Evolutionary conservation across 2,888 invertebrate genomes (phyloP).

Genomic region (Drosophila infuscata): DNA sequence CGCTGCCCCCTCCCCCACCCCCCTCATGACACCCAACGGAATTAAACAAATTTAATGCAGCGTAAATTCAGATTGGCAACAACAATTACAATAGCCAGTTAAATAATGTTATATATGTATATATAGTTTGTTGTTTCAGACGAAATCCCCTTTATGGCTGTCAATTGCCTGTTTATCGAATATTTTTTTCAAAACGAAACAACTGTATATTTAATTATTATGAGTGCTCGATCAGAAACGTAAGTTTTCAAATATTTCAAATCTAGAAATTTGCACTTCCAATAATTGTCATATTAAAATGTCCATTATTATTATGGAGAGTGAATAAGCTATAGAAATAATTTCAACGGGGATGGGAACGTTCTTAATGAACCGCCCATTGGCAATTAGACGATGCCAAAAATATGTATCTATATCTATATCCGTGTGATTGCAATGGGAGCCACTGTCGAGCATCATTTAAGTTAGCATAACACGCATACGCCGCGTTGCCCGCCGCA

Average conservation of each 20-base stretch:
- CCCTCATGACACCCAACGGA: constrained; percentile 12
- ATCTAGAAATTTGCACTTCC: neutral
- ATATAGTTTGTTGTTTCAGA: constrained; percentile 13
- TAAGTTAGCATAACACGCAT: constrained; percentile 71
- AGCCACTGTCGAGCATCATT: constrained; percentile 58
- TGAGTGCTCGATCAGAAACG: neutral
- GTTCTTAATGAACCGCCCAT: constrained; percentile 38
- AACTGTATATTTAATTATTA: neutral
- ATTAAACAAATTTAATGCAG: constrained; percentile 58
- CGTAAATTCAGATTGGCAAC: constrained; percentile 44
- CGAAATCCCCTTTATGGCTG: constrained; percentile 2
- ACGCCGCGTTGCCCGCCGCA: constrained; percentile 68
- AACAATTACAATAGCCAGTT: constrained; percentile 34
- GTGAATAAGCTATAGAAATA: neutral
- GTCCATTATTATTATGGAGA: neutral
- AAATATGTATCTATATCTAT: constrained; percentile 12
- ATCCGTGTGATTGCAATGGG: constrained; percentile 20
- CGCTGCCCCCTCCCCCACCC: neutral
- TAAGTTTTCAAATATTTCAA: neutral
- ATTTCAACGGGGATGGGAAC: constrained; percentile 33
- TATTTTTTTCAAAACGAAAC: constrained; percentile 16
- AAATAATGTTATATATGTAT: constrained; percentile 19
- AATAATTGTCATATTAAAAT: neutral
- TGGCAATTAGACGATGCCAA: constrained; percentile 27
- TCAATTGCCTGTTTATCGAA: neutral